Conservation (phyloP, 2,888 invertebrate genomes). For the Drosophila quinaria region DNA sequence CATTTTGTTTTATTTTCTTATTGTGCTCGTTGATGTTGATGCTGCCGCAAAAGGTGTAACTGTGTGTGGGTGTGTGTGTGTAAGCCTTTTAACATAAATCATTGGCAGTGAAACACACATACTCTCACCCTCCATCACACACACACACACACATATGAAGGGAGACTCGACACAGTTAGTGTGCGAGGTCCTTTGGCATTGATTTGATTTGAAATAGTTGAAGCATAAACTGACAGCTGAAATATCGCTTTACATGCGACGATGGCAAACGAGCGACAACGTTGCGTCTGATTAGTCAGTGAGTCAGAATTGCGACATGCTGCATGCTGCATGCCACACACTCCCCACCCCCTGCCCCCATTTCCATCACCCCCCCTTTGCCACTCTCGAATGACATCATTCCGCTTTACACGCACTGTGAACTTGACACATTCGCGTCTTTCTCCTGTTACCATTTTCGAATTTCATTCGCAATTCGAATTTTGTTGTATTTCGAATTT, state of each 20-base stretch:
- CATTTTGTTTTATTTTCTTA: slow-evolving; percentile 15
- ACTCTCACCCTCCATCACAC: not conserved
- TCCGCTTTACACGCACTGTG: slow-evolving; percentile 56
- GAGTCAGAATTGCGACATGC: slow-evolving; percentile 43
- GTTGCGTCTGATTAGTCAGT: slow-evolving; percentile 73
- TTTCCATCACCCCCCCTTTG: not conserved
- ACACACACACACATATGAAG: not conserved
- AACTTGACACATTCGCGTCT: slow-evolving; percentile 72
- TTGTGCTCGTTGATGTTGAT: slow-evolving; percentile 31
- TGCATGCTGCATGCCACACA: not conserved
- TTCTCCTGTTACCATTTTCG: slow-evolving; percentile 47
- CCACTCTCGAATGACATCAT: slow-evolving; percentile 24
- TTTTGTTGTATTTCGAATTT: slow-evolving; percentile 23
- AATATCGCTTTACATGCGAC: slow-evolving; percentile 76
- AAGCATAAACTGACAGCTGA: slow-evolving; percentile 78
- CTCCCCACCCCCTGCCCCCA: not conserved
- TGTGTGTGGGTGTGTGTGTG: slow-evolving; percentile 16
- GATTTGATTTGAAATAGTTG: slow-evolving; percentile 78
- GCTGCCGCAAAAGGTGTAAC: slow-evolving; percentile 42
- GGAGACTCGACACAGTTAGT: not conserved
- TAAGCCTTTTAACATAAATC: slow-evolving; percentile 76
- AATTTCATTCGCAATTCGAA: slow-evolving; percentile 27
- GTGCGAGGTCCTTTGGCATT: slow-evolving; percentile 65
- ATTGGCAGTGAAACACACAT: slow-evolving; percentile 45
- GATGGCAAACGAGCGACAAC: slow-evolving; percentile 57